Conservation (phyloP, 2,888 invertebrate genomes). For the Zhuqinia jingwanae region DNA sequence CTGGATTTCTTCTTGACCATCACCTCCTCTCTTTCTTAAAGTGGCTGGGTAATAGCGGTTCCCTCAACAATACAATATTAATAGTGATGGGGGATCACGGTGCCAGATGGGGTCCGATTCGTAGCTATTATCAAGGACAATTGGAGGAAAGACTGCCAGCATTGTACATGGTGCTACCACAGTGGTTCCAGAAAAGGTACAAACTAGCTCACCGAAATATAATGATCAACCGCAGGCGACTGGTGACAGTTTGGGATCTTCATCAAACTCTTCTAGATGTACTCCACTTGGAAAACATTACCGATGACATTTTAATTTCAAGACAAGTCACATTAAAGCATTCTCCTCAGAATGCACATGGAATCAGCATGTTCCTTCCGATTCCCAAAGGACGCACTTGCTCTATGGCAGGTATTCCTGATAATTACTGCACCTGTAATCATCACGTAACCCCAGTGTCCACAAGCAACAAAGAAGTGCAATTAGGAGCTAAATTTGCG, state of each 20-base stretch:
- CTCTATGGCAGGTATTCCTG: background rate
- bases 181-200: conserved; percentile 86
- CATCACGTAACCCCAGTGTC: background rate
- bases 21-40: conserved; percentile 84
- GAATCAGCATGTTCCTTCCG: conserved; percentile 17
- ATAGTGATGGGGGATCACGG: conserved; percentile 94
- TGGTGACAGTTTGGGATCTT: conserved; percentile 75
- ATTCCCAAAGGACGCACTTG: background rate
- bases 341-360: no score
- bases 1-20: conserved; percentile 88
- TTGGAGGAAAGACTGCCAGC: conserved; percentile 94
- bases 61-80: conserved; percentile 86
- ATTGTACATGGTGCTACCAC: conserved; percentile 87
- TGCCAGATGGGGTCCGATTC: conserved; percentile 91
- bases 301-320: no score
- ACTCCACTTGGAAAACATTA: conserved; percentile 81
- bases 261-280: conserved; percentile 76
- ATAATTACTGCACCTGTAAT: conserved; percentile 15
- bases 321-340: no score
- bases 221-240: conserved; percentile 48
- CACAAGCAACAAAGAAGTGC: background rate
- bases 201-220: conserved; percentile 80
- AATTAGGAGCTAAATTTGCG: background rate
- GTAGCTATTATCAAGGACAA: conserved; percentile 88
- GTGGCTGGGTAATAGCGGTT: conserved; percentile 82